Evolutionary conservation across 1,140 invertebrate species (phyloP).

Genomic region (Diorhabda elongata): DNA sequence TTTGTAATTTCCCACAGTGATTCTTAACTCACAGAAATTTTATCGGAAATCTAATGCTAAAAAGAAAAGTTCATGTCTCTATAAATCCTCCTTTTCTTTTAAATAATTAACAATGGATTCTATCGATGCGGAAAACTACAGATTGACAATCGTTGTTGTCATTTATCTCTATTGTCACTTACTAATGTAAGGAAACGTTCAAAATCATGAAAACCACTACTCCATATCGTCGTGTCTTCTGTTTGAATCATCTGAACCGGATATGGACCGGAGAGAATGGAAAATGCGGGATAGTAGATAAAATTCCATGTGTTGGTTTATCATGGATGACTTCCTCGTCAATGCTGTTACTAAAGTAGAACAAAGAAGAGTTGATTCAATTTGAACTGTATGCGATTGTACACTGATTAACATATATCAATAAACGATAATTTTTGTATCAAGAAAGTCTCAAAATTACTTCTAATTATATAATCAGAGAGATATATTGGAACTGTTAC

Average conservation of each 20-base stretch:
- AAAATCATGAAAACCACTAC: slow-evolving; percentile 2
- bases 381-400: no score
- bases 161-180: slow-evolving; percentile 26
- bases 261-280: slow-evolving; percentile 1
- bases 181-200: slow-evolving; percentile 21
- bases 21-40: no score
- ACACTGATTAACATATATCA: no score
- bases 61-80: neutral
- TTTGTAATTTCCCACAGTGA: no score
- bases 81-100: neutral
- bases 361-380: no score
- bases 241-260: neutral
- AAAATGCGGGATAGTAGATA: slow-evolving; percentile 2
- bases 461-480: no score
- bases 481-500: no score
- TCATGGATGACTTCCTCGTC: neutral
- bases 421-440: no score
- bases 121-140: slow-evolving; percentile 21
- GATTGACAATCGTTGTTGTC: slow-evolving; percentile 28
- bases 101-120: slow-evolving; percentile 8
- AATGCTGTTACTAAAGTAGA: neutral
- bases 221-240: neutral
- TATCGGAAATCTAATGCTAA: no score
- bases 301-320: neutral
- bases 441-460: no score